These are phyloP conservation scores for Muntiacus reevesi DNA, from an alignment of 2,113 vertebrate species.

Conservation along the genomic window DNA sequence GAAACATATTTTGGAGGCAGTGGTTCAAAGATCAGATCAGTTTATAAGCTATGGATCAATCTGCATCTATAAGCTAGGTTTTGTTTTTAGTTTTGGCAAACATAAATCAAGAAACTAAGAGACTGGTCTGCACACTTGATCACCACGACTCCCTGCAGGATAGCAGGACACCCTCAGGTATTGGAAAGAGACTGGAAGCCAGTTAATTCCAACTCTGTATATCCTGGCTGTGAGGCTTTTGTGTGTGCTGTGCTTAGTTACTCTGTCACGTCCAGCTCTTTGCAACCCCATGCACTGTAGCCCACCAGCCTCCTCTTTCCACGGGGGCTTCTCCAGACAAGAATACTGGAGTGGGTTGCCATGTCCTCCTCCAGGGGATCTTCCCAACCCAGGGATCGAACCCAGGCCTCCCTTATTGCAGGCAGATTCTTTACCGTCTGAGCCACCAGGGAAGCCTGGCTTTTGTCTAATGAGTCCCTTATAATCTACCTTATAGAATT, in stretches of 20 bases:
- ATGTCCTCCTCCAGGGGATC: background rate
- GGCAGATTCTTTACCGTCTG: background rate
- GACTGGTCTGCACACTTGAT: background rate
- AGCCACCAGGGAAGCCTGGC: background rate
- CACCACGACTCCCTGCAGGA: background rate
- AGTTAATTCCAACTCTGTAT: background rate
- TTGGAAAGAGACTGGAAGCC: background rate
- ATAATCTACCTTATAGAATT: background rate
- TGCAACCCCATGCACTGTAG: background rate
- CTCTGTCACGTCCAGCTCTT: background rate
- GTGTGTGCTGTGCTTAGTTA: background rate
- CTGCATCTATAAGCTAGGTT: background rate
- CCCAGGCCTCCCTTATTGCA: background rate
- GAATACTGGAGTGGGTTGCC: background rate
- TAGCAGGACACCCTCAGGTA: background rate
- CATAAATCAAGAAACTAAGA: background rate
- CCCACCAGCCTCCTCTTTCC: background rate
- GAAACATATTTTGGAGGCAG: background rate
- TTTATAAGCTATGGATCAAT: background rate
- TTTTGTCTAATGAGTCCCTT: background rate
- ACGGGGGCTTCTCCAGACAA: background rate
- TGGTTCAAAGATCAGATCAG: background rate
- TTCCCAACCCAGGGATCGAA: background rate
- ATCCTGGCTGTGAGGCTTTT: background rate
- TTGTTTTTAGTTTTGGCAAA: background rate